Evolutionary conservation across 2,888 invertebrate species (phyloP).

Genomic region (Alitta virens): DNA sequence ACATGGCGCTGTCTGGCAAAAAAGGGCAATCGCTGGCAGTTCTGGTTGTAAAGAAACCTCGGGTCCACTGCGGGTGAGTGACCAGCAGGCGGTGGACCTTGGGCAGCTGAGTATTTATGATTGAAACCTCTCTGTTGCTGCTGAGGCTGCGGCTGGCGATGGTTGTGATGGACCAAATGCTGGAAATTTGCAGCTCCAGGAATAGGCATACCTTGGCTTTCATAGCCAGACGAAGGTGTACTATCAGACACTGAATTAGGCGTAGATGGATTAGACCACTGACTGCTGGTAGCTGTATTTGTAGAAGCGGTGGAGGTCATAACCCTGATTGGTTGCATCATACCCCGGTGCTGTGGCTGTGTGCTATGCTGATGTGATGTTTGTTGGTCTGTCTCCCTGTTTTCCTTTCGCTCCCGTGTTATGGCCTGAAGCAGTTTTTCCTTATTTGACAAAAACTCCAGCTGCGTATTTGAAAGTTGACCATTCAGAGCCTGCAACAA

Average conservation of each 20-base stretch:
- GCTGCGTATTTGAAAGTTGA: not conserved
- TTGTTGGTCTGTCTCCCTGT: not conserved
- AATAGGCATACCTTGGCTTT: not conserved
- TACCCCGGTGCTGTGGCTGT: not conserved
- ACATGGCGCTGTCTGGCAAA: conserved; percentile 10
- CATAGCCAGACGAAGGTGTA: conserved; percentile 13
- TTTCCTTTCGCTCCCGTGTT: not conserved
- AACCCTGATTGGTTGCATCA: conserved; percentile 12
- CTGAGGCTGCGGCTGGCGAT: not conserved
- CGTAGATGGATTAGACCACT: conserved; percentile 20
- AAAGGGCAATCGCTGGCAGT: not conserved
- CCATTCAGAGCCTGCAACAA: not conserved
- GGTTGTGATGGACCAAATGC: too few relatives aligned
- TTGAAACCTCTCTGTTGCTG: not conserved
- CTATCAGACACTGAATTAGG: conserved; percentile 20
- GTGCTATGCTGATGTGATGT: not conserved
- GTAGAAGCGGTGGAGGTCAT: conserved; percentile 2
- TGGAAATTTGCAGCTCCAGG: not conserved
- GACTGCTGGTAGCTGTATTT: not conserved
- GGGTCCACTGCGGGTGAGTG: not conserved
- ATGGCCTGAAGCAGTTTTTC: conserved; percentile 6
- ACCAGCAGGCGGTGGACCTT: not conserved
- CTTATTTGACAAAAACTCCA: conserved; percentile 3
- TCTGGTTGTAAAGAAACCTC: not conserved
- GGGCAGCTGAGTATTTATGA: not conserved